These are phyloP conservation scores for Dolichotis patagonum DNA, from an alignment of 2,113 vertebrate genomes.

Conservation along the genomic window DNA sequence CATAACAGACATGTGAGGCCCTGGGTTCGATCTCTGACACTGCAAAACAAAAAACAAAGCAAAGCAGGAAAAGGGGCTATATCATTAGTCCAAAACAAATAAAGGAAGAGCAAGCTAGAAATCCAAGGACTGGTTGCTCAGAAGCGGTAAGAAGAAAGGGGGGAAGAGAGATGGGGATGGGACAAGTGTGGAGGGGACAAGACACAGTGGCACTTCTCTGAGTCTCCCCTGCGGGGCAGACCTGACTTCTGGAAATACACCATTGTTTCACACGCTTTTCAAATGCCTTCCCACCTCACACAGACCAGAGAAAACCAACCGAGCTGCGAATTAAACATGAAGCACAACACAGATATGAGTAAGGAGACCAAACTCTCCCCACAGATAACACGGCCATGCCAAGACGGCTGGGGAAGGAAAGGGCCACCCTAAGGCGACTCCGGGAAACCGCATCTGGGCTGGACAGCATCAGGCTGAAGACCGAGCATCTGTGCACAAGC, in stretches of 20 bases:
- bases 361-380: background rate
- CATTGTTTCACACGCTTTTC: rapidly evolving
- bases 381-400: background rate
- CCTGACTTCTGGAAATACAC: background rate
- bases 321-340: background rate
- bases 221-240: background rate
- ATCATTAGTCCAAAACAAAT: background rate
- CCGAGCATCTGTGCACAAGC: background rate
- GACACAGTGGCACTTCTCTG: background rate
- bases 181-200: background rate
- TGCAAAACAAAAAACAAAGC: background rate
- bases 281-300: background rate
- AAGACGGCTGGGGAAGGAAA: background rate
- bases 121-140: background rate
- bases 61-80: background rate
- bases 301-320: background rate
- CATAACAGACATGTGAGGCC: background rate
- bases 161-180: background rate
- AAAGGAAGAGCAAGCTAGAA: background rate
- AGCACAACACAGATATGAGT: too few relatives aligned
- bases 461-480: rapidly evolving
- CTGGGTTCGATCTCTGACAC: background rate
- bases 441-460: background rate
- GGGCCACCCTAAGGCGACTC: background rate
- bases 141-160: background rate